Evolutionary conservation across 2,113 vertebrate species (phyloP).

Genomic region (Sisor rabdophorus): DNA sequence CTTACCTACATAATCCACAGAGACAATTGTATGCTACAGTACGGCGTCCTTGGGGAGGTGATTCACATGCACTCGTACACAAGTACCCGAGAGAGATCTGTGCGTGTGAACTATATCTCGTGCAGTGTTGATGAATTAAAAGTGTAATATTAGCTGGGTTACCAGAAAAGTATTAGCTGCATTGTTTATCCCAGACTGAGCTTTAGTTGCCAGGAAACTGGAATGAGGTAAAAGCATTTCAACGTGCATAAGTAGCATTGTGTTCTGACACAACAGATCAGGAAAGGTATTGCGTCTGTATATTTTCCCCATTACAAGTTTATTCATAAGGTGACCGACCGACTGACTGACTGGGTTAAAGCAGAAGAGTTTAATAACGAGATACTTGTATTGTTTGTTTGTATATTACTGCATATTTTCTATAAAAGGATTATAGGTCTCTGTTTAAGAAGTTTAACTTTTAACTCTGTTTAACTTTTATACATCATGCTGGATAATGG

Average conservation of each 20-base stretch:
- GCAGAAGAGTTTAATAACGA: not conserved
- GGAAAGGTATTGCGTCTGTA: not conserved
- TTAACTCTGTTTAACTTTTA: too few species aligned
- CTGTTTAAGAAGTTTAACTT: too few species aligned
- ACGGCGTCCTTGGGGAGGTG: not conserved
- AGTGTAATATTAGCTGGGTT: not conserved
- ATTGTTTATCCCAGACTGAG: not conserved
- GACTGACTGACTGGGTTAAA: not conserved
- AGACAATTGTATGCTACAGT: not conserved
- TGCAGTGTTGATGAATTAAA: not conserved
- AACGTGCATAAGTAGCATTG: not conserved
- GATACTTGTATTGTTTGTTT: not conserved
- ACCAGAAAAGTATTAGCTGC: not conserved
- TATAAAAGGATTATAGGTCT: too few species aligned
- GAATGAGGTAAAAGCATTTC: not conserved
- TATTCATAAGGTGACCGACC: not conserved
- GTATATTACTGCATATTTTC: not conserved
- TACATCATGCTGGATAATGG: too few species aligned
- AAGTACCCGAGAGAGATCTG: too few species aligned
- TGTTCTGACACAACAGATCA: not conserved
- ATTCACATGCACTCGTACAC: not conserved
- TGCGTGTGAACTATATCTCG: too few species aligned
- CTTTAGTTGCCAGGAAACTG: constrained; percentile 1
- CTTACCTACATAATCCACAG: not conserved
- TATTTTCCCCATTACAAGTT: not conserved